Evolutionary conservation across 1,140 invertebrate species (phyloP).

Genomic region (Fragariocoptes setiger): DNA sequence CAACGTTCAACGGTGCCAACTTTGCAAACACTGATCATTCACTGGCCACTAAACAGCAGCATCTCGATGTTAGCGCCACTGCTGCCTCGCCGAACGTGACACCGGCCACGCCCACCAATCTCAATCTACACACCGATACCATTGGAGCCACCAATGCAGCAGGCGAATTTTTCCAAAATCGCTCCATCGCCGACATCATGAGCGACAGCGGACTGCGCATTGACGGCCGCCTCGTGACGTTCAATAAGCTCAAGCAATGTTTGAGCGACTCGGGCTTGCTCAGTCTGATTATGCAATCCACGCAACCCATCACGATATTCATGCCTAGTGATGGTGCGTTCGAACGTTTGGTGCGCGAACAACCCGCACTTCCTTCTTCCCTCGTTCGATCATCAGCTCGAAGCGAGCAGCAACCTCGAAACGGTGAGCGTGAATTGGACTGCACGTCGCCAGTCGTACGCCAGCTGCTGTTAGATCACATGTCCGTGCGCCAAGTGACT

Average conservation of each 20-base stretch:
- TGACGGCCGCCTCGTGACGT: slow-evolving; percentile 5
- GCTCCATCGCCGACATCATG: slow-evolving; percentile 6
- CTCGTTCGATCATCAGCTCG: not conserved
- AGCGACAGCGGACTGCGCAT: slow-evolving; percentile 8
- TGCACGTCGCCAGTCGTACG: slow-evolving; percentile 12
- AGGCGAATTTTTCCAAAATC: not conserved
- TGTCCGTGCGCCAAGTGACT: slow-evolving; percentile 9
- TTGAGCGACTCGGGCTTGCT: slow-evolving; percentile 7
- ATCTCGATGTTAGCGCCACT: no score
- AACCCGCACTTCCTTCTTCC: not conserved
- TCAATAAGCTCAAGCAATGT: slow-evolving; percentile 6
- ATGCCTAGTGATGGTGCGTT: slow-evolving; percentile 18
- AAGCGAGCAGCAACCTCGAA: no score
- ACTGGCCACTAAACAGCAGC: no score
- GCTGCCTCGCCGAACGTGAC: no score
- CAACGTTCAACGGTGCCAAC: no score
- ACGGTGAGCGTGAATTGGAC: slow-evolving; percentile 11
- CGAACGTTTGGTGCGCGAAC: slow-evolving; percentile 5
- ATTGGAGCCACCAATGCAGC: no score
- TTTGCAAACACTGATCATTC: no score
- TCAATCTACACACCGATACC: no score
- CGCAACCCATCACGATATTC: slow-evolving; percentile 16
- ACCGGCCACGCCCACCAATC: no score
- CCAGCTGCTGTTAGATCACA: slow-evolving; percentile 16
- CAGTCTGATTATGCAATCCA: slow-evolving; percentile 5